Evolutionary conservation across 2,888 invertebrate genomes (phyloP).

Genomic region (Hyppa rectilinea): DNA sequence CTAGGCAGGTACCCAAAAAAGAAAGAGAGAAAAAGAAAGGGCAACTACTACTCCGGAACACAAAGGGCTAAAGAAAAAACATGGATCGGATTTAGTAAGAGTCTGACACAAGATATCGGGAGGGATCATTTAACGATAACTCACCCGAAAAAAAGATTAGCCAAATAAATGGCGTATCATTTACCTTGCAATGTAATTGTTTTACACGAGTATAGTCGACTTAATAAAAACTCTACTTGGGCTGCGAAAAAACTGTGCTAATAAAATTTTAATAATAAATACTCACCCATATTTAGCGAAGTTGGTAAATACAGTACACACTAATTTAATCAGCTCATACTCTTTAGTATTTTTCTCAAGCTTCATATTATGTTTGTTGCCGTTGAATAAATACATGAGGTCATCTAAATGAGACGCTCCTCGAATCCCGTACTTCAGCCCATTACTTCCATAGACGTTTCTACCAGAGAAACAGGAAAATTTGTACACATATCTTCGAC

Average conservation of each 20-base stretch:
- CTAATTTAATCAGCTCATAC: constrained; percentile 73
- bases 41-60: no score
- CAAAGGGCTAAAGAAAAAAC: no score
- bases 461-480: constrained; percentile 74
- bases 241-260: not conserved
- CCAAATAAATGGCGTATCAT: not conserved
- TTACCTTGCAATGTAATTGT: not conserved
- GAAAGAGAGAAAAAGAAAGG: no score
- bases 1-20: not conserved
- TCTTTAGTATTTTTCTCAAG: constrained; percentile 72
- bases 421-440: constrained; percentile 69
- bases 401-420: constrained; percentile 81
- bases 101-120: no score
- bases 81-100: no score
- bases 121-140: no score
- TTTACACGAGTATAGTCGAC: not conserved
- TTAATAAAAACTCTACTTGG: not conserved
- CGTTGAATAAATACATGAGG: constrained; percentile 77
- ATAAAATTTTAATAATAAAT: not conserved
- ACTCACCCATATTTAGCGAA: constrained; percentile 67
- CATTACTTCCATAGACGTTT: constrained; percentile 71
- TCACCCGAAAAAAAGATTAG: no score
- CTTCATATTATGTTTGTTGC: constrained; percentile 68
- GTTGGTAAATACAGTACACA: constrained; percentile 77
- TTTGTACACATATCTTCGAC: constrained; percentile 53